Evolutionary conservation across 2,797 vertebrate species (phyloP).

Genomic region (Xenopus petersii): DNA sequence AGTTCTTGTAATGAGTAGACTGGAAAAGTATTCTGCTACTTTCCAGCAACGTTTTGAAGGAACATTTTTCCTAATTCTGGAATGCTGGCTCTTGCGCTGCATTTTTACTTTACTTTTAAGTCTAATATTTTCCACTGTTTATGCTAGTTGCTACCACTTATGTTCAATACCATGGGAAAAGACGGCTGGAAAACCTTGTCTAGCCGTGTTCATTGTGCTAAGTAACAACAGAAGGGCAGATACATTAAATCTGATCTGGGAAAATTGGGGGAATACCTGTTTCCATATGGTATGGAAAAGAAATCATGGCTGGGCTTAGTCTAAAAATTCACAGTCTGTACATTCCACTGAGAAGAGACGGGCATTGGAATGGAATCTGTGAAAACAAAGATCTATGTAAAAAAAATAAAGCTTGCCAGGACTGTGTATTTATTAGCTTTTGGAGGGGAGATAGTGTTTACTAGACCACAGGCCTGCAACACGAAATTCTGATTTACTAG

Average conservation of each 20-base stretch:
- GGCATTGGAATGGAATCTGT: slow-evolving; percentile 9
- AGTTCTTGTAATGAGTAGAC: slow-evolving; percentile 29
- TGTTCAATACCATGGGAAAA: slow-evolving; percentile 38
- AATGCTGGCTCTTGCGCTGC: slow-evolving; percentile 41
- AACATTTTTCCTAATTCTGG: slow-evolving; percentile 45
- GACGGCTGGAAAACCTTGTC: slow-evolving; percentile 23
- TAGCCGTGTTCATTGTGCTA: slow-evolving; percentile 24
- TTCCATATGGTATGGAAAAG: slow-evolving; percentile 25
- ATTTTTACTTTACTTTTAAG: slow-evolving; percentile 38
- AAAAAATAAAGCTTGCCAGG: neutral
- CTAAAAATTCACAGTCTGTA: slow-evolving; percentile 14
- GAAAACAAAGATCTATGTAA: slow-evolving; percentile 8
- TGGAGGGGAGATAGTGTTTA: neutral
- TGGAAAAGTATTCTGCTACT: slow-evolving; percentile 31
- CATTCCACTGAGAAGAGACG: neutral
- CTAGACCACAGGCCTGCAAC: neutral
- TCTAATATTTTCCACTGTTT: slow-evolving; percentile 49
- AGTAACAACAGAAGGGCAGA: slow-evolving; percentile 30
- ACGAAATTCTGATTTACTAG: neutral
- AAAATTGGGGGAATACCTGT: slow-evolving; percentile 30
- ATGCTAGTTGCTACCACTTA: slow-evolving; percentile 38
- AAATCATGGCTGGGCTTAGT: slow-evolving; percentile 13
- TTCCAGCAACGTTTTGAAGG: slow-evolving; percentile 43
- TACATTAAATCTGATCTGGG: slow-evolving; percentile 27
- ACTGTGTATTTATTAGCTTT: neutral